A percentile compares a stretch with the other conserved stretches of the same genome.
These are phyloP conservation scores for Emydoidea blandingii DNA, from an alignment of 2,797 vertebrate species.

Conservation along the genomic window DNA sequence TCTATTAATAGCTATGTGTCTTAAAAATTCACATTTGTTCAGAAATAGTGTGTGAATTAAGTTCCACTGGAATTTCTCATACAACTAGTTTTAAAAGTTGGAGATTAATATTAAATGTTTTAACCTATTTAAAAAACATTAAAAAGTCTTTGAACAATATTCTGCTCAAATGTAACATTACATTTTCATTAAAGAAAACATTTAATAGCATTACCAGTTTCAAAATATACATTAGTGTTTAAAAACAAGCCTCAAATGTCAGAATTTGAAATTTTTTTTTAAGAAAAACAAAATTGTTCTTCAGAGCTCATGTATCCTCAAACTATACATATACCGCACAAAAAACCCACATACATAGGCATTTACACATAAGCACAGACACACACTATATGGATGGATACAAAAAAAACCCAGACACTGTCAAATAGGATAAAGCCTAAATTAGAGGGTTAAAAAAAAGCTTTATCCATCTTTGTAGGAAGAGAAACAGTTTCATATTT, in stretches of 20 bases:
- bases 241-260: slow-evolving; percentile 8
- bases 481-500: not conserved
- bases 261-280: not conserved
- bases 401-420: slow-evolving; percentile 5
- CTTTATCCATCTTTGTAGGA: not conserved
- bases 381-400: not conserved
- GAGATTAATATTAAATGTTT: not conserved
- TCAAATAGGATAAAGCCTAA: not conserved
- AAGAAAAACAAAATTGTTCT: not conserved
- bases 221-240: not conserved
- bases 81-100: not conserved
- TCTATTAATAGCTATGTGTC: not conserved
- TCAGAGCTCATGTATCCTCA: not conserved
- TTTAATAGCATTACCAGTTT: not conserved
- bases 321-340: not conserved
- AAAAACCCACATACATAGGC: slow-evolving; percentile 12
- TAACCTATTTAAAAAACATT: not conserved
- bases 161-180: not conserved
- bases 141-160: not conserved
- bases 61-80: not conserved
- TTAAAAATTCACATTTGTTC: not conserved
- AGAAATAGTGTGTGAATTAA: not conserved
- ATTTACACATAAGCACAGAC: slow-evolving; percentile 65
- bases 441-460: not conserved
- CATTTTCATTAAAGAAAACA: not conserved